Base-by-base conservation (phyloP, 2,113 vertebrate species). In the Ifrita kowaldi region DNA sequence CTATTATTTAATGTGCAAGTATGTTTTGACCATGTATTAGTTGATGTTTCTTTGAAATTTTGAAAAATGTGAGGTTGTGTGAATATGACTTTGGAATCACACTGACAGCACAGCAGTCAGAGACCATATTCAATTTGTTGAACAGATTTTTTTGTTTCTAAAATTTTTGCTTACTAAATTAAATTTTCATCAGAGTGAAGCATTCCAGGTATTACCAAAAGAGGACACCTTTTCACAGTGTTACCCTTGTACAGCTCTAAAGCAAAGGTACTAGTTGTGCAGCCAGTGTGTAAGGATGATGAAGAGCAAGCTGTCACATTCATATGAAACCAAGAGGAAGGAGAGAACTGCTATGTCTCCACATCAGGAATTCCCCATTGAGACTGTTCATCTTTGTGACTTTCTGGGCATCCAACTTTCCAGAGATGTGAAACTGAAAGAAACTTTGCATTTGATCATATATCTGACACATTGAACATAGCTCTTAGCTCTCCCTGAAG, bases 291-390 rank as follows among this genome's bases (percentile, higher is more conserved):
- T 53, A 27, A 87, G n/a, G 27, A 37, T 80, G 35, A 46, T 23
- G 50, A 77, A 69, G 6, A 50, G 4, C n/a, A 80, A 67, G 14
- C 16, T 76, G 47, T 32, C 63, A 37, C 11, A 13, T 49, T 81
- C 11, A 6, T 47, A 32, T 22, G 70, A 85, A 74, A 74, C 7
- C 18, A 77, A 60, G 35, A 32, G n/a, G 20, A 78, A 26, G 21
- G 49, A 98, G 30, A 16, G 16, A 98, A 92, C 46, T 87, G 83
- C 70, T 93, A 84, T 63, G 93, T 96, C 30, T 98, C 97, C 69
- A 97, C 84, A 56, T 98, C 96, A 68, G 97, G 95, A 42, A 98
- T 97, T 23, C 95, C 97, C 84, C 96, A 97, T 11, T 97, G 70
- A 24, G 84, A 74, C 50, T 85, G 27, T 71, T 98, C 97, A 98